Evolutionary conservation across 1,140 invertebrate species (phyloP).

Genomic region (Tetragonula clypearis): DNA sequence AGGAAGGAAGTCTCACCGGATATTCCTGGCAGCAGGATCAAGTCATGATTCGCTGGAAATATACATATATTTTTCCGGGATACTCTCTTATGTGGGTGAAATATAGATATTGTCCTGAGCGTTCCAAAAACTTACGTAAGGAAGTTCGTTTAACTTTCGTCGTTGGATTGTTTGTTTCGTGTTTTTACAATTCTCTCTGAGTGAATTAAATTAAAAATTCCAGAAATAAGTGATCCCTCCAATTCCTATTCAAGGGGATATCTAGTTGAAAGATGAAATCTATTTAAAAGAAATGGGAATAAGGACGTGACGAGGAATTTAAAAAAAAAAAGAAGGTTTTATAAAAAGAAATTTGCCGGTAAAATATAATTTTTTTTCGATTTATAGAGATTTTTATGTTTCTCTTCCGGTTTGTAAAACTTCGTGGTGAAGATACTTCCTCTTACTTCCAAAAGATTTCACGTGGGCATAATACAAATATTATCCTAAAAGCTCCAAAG

Average conservation of each 20-base stretch:
- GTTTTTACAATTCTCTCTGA: no score
- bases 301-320: no score
- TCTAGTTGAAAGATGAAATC: no score
- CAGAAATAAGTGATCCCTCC: no score
- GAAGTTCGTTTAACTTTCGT: no score
- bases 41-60: background rate
- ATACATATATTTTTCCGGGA: background rate
- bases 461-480: background rate
- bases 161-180: no score
- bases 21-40: background rate
- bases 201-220: no score
- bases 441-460: background rate
- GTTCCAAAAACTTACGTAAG: background rate
- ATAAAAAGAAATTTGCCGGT: background rate
- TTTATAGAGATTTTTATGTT: background rate
- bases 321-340: background rate
- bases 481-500: background rate
- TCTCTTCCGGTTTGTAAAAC: background rate
- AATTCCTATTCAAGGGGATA: no score
- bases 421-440: background rate
- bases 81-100: background rate
- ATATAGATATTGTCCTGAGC: background rate
- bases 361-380: background rate
- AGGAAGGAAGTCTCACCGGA: background rate
- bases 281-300: no score